Base-by-base conservation (phyloP, 1,140 invertebrate genomes). In the Rhizoglyphus robini region DNA sequence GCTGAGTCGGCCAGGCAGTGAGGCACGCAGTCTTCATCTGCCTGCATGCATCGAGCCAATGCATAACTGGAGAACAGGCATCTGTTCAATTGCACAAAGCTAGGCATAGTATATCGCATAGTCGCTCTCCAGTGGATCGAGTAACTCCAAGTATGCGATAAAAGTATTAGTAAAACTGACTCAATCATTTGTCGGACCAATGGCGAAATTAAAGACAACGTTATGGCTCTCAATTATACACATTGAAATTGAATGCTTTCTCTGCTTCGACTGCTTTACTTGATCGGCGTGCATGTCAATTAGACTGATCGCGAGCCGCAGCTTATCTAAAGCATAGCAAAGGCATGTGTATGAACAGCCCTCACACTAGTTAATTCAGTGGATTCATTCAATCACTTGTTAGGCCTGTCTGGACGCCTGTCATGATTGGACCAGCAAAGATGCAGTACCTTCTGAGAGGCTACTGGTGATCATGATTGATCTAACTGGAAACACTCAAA, bases 211-310 rank as follows among this genome's bases (percentile, higher is more conserved):
- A 27, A 60, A 27, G 29, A 27, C 2, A 41, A 13, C 2, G 27
- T 60, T 60, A 60, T 29, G 15, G 58, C 58, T 60, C 58, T 32
- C 58, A 60, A 60, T 60, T 15, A 32, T 27, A n/a, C 58, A 29
- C 58, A 60, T 60, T 60, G 13, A 46, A 34, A 60, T 34, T 23
- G 51, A 54, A 54, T 20, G 51, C 51, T 54, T 54, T 32, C 23
- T 32, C 51, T 32, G 15, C 29, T 27, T 60, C 36, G 36, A 41
- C 18, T 41, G 8, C 8, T 41, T 41, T 41, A 8, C n/a, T n/a
- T n/a, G 41, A 46, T 15, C 15, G 15, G 15, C 41, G 41, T 46
- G 41, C 41, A 46, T 46, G 41, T 23, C 41, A 46, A 46, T 46
- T 46, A 46, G 23, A 15, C 15, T 23, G 41, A 46, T 46, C 41